phyloP scores from a whole-genome alignment of 1,140 invertebrate species.

The Thaumetopoea pityocampa region DNA sequence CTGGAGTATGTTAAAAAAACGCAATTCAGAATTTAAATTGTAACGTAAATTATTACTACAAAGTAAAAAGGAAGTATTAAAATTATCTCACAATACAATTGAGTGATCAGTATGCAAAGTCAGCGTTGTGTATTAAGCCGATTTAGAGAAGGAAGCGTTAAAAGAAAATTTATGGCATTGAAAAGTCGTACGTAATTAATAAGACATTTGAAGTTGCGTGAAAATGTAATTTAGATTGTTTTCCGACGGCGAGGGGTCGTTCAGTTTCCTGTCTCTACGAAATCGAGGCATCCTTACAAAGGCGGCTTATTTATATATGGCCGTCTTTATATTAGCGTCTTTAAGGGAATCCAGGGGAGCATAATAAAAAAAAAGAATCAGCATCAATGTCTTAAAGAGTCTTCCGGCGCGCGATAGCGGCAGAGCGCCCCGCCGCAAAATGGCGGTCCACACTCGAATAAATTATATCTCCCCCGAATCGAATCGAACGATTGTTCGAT shows the following conservation, averaged over 20 bases:
- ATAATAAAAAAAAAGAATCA: constrained; percentile 74
- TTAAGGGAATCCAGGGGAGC: constrained; percentile 66
- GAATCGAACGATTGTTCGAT: constrained; percentile 69
- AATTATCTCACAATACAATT: constrained; percentile 35
- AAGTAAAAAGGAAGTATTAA: constrained; percentile 13
- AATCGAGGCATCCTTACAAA: constrained; percentile 57
- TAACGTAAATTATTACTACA: constrained; percentile 15
- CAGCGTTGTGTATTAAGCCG: constrained; percentile 60
- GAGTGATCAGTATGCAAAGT: constrained; percentile 49
- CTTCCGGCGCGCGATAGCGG: constrained; percentile 59
- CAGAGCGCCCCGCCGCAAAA: constrained; percentile 66
- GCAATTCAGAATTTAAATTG: not conserved
- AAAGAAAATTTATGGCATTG: constrained; percentile 75
- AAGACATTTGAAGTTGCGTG: constrained; percentile 76
- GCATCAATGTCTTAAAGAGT: constrained; percentile 73
- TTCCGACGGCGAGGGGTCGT: constrained; percentile 56
- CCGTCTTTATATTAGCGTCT: constrained; percentile 72
- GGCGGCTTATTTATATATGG: constrained; percentile 72
- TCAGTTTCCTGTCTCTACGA: constrained; percentile 50
- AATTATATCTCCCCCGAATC: constrained; percentile 66
- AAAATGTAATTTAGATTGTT: constrained; percentile 76
- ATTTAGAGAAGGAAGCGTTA: constrained; percentile 56
- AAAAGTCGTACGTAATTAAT: constrained; percentile 73
- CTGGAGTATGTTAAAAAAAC: not conserved
- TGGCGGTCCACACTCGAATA: constrained; percentile 74